Base-by-base conservation (phyloP, 2,797 vertebrate genomes). In the Chaunax sp. region DNA sequence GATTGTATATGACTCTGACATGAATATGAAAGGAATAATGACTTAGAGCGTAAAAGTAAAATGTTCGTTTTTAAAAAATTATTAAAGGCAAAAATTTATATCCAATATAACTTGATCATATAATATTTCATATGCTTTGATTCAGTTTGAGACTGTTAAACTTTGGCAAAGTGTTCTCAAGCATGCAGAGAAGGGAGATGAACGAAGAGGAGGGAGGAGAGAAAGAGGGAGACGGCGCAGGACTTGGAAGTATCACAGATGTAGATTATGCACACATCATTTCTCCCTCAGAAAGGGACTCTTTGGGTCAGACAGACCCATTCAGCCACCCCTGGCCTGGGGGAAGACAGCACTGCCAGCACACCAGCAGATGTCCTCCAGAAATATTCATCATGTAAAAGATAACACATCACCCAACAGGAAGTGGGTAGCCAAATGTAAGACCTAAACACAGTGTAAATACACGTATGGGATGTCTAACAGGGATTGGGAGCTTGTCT, bases 281-380 rank as follows among this genome's bases (percentile, higher is more conserved):
- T 93, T 92, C 83, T 84, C 54, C 0, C 0, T 82, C 79, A 93
- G 87, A 92, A 92, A 86, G 68, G 53, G 87, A 84, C 66, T 18
- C 45, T 40, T 76, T 57, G 78, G 84, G 79, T 72, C 82, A 87
- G 86, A 62, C 25, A 0, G 14, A 68, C 65, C 63, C 80, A 86
- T 74, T 75, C 73, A 89, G 75, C 46, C 46, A 51, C 72, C 63
- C 47, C 64, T 76, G 75, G 88, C 89, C 91, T 51, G n/a, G 11
- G 74, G 64, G 69, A 75, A 51, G 54, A 65, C 50, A 3, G 37
- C 13, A 20, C 50, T 13, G 56, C 67, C 40, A 38, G 55, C 51
- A 52, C 56, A 37, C 58, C 20, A 40, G 40, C 53, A 53, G 0
- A 1, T 60, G 82, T 14, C 58, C 33, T 49, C 50, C 52, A 72